These are phyloP conservation scores for Mycetomoellerius zeteki DNA, from an alignment of 1,140 invertebrate species.

Conservation along the genomic window DNA sequence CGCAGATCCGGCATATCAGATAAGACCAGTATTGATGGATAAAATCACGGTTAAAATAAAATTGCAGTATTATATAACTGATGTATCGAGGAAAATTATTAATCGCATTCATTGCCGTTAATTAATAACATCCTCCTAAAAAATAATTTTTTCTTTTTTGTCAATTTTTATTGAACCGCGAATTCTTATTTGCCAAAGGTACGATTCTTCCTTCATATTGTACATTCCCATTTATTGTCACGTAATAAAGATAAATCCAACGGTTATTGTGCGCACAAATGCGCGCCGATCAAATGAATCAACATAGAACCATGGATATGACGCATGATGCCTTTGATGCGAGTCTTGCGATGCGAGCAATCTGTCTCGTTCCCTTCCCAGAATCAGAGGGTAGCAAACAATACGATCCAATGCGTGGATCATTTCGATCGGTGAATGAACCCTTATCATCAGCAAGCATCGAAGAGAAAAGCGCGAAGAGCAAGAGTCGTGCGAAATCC, in stretches of 20 bases:
- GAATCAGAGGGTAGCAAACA: constrained; percentile 38
- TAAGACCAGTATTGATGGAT: background rate
- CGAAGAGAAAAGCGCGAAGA: background rate
- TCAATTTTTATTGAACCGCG: background rate
- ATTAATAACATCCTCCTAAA: background rate
- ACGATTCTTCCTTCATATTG: background rate
- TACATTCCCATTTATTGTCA: constrained; percentile 36
- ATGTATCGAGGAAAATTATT: background rate
- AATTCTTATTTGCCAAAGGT: constrained; percentile 18
- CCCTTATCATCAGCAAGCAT: constrained; percentile 52
- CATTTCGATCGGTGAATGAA: constrained; percentile 72
- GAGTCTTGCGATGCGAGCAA: constrained; percentile 31
- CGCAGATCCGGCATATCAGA: constrained; percentile 39
- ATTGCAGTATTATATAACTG: background rate
- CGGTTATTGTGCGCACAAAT: constrained; percentile 18
- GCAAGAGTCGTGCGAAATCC: background rate
- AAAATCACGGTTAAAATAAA: background rate
- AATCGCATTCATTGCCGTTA: background rate
- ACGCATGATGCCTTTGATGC: constrained; percentile 39
- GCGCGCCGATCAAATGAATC: constrained; percentile 49
- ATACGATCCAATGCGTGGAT: constrained; percentile 58
- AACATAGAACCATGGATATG: constrained; percentile 36
- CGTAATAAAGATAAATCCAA: constrained; percentile 44
- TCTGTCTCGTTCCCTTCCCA: constrained; percentile 39
- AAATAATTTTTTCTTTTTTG: background rate